Evolutionary conservation across 2,113 vertebrate genomes (phyloP).

Genomic region (Amphiprion percula): DNA sequence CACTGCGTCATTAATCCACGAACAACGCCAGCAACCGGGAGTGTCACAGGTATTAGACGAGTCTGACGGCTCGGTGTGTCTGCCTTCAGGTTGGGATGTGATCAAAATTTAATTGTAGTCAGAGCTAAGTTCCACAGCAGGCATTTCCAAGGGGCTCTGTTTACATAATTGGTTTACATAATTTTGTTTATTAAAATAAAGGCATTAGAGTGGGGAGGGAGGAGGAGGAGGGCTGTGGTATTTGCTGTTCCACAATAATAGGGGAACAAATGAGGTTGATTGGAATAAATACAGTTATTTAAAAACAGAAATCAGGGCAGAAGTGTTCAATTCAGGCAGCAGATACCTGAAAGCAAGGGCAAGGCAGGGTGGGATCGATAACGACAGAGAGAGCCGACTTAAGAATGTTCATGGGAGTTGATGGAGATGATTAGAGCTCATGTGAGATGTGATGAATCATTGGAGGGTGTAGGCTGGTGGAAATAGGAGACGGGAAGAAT

Average conservation of each 20-base stretch:
- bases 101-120: conserved; percentile 45
- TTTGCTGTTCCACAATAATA: conserved; percentile 26
- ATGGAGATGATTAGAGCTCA: neutral
- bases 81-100: conserved; percentile 41
- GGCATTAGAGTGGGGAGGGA: conserved; percentile 9
- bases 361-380: neutral
- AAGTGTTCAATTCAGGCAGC: neutral
- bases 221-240: too few relatives aligned
- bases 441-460: neutral
- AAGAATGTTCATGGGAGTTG: neutral
- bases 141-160: conserved; percentile 25
- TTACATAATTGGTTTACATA: conserved; percentile 61
- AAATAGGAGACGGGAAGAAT: neutral
- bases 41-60: conserved; percentile 15
- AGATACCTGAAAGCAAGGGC: neutral
- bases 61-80: neutral
- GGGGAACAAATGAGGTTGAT: conserved; percentile 16
- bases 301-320: neutral
- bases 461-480: neutral
- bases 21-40: neutral
- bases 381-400: too few relatives aligned
- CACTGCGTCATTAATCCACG: neutral
- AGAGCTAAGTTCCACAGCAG: conserved; percentile 28
- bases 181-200: conserved; percentile 60
- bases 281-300: conserved; percentile 11